A percentile compares a stretch with the other conserved stretches of the same genome.
These are phyloP conservation scores for Aurelia aurita DNA, from an alignment of 30 jellyfish, hydroid and myxozoan species.

Conservation along the genomic window DNA sequence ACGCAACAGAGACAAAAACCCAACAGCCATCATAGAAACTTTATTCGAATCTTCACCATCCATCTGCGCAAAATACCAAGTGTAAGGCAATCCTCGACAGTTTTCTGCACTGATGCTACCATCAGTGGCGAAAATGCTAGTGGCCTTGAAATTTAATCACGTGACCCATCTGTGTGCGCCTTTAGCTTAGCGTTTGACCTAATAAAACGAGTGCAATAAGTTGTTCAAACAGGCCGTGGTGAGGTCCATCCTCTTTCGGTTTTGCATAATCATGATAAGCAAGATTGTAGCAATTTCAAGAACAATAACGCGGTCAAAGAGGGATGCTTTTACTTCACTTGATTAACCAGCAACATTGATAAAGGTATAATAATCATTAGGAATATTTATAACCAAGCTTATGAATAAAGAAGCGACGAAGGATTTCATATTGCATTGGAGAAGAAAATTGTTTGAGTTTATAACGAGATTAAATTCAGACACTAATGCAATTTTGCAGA, in stretches of 20 bases:
- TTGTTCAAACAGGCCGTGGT: not conserved
- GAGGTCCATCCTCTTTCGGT: not conserved
- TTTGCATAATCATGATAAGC: not conserved
- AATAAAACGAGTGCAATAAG: too few species aligned
- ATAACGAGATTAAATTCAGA: conserved; percentile 15
- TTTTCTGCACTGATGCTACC: too few species aligned
- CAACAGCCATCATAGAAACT: too few species aligned
- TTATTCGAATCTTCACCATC: too few species aligned
- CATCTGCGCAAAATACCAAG: too few species aligned
- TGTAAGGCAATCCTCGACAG: too few species aligned
- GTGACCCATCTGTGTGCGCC: too few species aligned
- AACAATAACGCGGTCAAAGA: not conserved
- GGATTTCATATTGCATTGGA: conserved; percentile 3
- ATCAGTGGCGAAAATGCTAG: too few species aligned
- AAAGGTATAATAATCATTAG: not conserved
- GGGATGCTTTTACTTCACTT: not conserved
- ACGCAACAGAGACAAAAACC: too few species aligned
- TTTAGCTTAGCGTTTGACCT: too few species aligned
- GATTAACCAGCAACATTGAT: not conserved
- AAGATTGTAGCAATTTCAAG: not conserved
- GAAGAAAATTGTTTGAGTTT: conserved; percentile 9
- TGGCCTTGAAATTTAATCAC: too few species aligned
- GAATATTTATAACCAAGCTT: not conserved
- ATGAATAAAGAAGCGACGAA: not conserved
- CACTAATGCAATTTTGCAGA: conserved; percentile 32